Percentiles rank a stretch among this genome's conserved stretches.
Conservation (phyloP, 2,113 vertebrate species). For the Eubucco bourcierii region DNA sequence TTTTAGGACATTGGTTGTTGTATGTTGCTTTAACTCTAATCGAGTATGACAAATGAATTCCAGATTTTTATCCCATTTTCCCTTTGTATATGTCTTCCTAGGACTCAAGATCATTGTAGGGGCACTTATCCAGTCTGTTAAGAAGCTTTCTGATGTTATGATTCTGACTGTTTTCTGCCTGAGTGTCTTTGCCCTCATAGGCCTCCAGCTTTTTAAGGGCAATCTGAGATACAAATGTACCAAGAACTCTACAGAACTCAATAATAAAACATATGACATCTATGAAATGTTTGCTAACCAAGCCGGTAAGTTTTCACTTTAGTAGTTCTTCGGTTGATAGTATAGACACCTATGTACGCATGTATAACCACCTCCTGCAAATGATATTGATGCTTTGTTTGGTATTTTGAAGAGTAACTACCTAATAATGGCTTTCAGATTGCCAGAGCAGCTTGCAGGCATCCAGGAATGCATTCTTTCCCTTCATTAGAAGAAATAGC, state of each 20-base stretch:
- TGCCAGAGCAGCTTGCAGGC: not conserved
- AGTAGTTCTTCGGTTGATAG: not conserved
- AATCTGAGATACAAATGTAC: constrained; percentile 91
- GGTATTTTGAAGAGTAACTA: not conserved
- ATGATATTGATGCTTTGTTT: not conserved
- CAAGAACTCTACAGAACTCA: constrained; percentile 66
- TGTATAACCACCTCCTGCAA: not conserved
- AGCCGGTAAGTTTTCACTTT: constrained; percentile 65
- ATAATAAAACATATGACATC: constrained; percentile 72
- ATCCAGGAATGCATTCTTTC: not conserved
- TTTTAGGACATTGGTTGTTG: not conserved
- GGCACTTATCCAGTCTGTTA: constrained; percentile 94
- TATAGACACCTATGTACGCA: not conserved
- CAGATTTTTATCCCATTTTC: not conserved
- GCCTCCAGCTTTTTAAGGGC: constrained; percentile 97
- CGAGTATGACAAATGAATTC: not conserved
- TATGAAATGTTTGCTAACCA: constrained; percentile 68
- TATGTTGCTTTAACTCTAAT: not conserved
- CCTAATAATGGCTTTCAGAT: not conserved
- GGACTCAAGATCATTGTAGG: constrained; percentile 95
- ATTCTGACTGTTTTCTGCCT: constrained; percentile 94
- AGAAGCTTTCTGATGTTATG: constrained; percentile 93
- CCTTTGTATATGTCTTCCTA: constrained; percentile 28
- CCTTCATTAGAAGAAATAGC: not conserved
- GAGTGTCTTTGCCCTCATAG: constrained; percentile 94